Evolutionary conservation across 2,797 vertebrate genomes (phyloP), one percentile per base, ranked within the genome.

Genomic region (Eulemur rubriventer): DNA sequence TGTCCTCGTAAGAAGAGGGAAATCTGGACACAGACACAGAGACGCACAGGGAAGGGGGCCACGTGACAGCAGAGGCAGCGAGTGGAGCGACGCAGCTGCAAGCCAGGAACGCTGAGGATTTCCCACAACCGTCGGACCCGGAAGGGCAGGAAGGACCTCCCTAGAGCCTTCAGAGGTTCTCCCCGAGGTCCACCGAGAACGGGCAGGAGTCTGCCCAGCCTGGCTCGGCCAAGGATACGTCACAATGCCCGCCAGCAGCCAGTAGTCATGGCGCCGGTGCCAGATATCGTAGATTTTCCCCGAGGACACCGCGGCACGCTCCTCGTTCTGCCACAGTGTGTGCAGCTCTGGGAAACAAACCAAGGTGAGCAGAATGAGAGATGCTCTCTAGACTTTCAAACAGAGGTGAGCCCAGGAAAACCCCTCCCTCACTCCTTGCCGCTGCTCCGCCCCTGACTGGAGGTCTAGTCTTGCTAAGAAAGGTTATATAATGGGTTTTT

Each of bases 241-340:
- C 96, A 99, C 99, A 0, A 99, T 99, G 95, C 99, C 99, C 2
- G 99, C 99, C 98, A 99, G 97, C 80, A 99, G 99, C 99, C 99
- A 99, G 98, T 99, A 99, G 98, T 99, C 99, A 0, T 99, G 99
- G 63, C 99, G 99, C 92, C 99, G 99, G 98, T 99, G 99, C 99
- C 99, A 99, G 98, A 99, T 99, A 98, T 99, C 99, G 0, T 99
- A 99, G 98, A 99, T 99, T 98, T 99, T 99, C 97, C 99, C 99
- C 0, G 99, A 99, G 91, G 99, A 99, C 98, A 99, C 98, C 0
- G 99, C 99, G 0, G 99, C 99, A 57, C 99, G 99, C 90, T 99
- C 99, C 95, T 99, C 99, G 0, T 99, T 99, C 98, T 99, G 99
- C 99, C 99, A 99, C 90, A 99, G 98, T 0, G 99, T 99, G 98